phyloP scores from a whole-genome alignment of 1,140 invertebrate genomes.

The Drosophila erecta region DNA sequence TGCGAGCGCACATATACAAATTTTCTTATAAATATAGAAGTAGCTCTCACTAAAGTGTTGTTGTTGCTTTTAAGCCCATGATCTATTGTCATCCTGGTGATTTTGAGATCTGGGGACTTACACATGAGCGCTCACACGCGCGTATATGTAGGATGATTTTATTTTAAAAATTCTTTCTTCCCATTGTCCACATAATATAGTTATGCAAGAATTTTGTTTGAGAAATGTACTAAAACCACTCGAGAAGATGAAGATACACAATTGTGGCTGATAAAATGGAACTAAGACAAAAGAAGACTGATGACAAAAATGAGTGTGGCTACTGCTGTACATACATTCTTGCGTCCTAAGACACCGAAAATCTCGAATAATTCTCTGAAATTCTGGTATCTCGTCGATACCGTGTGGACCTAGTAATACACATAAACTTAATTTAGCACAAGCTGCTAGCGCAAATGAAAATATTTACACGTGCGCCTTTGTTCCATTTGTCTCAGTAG shows the following conservation, averaged over 20 bases:
- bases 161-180: slow-evolving; percentile 31
- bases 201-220: slow-evolving; percentile 43
- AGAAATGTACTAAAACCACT: slow-evolving; percentile 41
- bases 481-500: slow-evolving; percentile 32
- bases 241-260: slow-evolving; percentile 33
- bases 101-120: slow-evolving; percentile 39
- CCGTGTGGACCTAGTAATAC: slow-evolving; percentile 69
- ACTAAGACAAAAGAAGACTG: slow-evolving; percentile 39
- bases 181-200: slow-evolving; percentile 46
- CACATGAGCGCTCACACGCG: slow-evolving; percentile 19
- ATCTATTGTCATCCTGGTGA: slow-evolving; percentile 44
- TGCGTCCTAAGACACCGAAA: slow-evolving; percentile 51
- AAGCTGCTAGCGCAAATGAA: slow-evolving; percentile 70
- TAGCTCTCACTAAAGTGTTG: slow-evolving; percentile 33
- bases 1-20: slow-evolving; percentile 16
- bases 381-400: slow-evolving; percentile 45
- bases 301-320: slow-evolving; percentile 36
- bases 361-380: slow-evolving; percentile 57
- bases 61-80: slow-evolving; percentile 39
- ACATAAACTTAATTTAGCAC: slow-evolving; percentile 77
- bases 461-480: slow-evolving; percentile 58
- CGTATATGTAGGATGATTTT: slow-evolving; percentile 16
- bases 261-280: slow-evolving; percentile 49
- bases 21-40: slow-evolving; percentile 41
- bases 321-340: slow-evolving; percentile 24